Percentiles rank a stretch among this genome's conserved stretches.
phyloP scores from a whole-genome alignment of 1,140 invertebrate species.

The Belonocnema kinseyi region DNA sequence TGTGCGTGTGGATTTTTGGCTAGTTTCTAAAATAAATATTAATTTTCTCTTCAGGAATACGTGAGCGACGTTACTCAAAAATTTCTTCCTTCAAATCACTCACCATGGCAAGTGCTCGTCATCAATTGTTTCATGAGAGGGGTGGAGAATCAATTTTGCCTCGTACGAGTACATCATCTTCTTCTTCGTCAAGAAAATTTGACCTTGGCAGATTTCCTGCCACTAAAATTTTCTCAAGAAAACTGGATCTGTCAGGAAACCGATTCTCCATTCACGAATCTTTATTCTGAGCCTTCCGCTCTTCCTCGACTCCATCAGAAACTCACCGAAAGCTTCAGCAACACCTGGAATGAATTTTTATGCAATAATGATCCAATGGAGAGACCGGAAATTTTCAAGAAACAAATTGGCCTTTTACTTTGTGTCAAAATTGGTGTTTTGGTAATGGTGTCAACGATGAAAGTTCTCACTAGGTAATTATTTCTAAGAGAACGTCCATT shows the following conservation, averaged over 20 bases:
- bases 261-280: constrained; percentile 75
- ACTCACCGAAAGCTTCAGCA: constrained; percentile 81
- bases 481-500: not conserved
- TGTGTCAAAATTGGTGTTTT: constrained; percentile 79
- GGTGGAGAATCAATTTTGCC: constrained; percentile 82
- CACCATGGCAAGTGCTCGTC: constrained; percentile 88
- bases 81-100: constrained; percentile 80
- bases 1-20: no score
- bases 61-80: constrained; percentile 87
- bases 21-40: not conserved
- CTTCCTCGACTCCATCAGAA: constrained; percentile 81
- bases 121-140: constrained; percentile 77
- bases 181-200: constrained; percentile 82
- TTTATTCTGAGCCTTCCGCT: constrained; percentile 79
- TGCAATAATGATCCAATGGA: constrained; percentile 86
- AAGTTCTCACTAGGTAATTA: constrained; percentile 75
- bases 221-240: constrained; percentile 77
- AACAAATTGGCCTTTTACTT: constrained; percentile 77
- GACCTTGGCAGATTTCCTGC: constrained; percentile 84
- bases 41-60: constrained; percentile 79
- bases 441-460: constrained; percentile 77
- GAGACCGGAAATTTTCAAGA: constrained; percentile 80
- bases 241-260: constrained; percentile 64
- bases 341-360: constrained; percentile 87
- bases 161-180: constrained; percentile 86